phyloP scores from a whole-genome alignment of 2,888 invertebrate species.

The Phortica okadai region DNA sequence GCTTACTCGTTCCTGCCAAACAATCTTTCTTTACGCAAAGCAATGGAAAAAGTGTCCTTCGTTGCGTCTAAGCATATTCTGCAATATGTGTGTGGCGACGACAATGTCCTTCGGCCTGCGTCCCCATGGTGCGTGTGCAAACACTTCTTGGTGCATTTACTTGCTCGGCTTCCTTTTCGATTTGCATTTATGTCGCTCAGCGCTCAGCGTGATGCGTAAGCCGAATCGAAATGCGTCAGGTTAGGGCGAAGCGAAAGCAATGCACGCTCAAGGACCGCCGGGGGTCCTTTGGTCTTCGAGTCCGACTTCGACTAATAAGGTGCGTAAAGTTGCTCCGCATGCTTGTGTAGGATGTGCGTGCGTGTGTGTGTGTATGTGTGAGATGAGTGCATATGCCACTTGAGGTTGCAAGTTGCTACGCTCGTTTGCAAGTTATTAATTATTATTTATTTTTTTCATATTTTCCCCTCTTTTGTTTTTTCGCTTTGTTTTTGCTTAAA shows the following conservation, averaged over 20 bases:
- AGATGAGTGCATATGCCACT: conserved; percentile 21
- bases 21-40: too few species aligned
- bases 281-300: too few species aligned
- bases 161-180: conserved; percentile 28
- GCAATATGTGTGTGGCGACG: conserved; percentile 28
- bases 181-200: not conserved
- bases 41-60: not conserved
- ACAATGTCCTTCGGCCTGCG: not conserved
- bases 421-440: not conserved
- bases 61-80: not conserved
- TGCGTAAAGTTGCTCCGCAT: conserved; percentile 25
- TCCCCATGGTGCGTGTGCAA: not conserved
- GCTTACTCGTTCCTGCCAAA: not conserved
- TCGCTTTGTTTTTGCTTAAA: conserved; percentile 39
- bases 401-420: not conserved
- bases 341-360: conserved; percentile 39
- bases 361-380: conserved; percentile 1
- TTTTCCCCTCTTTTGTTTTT: conserved; percentile 39
- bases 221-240: not conserved
- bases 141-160: conserved; percentile 32
- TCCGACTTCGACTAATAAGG: too few species aligned
- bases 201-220: not conserved
- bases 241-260: not conserved
- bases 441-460: too few species aligned
- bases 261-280: conserved; percentile 8